Base-by-base conservation (phyloP, 2,797 vertebrate species). In the Coilia nasus region DNA sequence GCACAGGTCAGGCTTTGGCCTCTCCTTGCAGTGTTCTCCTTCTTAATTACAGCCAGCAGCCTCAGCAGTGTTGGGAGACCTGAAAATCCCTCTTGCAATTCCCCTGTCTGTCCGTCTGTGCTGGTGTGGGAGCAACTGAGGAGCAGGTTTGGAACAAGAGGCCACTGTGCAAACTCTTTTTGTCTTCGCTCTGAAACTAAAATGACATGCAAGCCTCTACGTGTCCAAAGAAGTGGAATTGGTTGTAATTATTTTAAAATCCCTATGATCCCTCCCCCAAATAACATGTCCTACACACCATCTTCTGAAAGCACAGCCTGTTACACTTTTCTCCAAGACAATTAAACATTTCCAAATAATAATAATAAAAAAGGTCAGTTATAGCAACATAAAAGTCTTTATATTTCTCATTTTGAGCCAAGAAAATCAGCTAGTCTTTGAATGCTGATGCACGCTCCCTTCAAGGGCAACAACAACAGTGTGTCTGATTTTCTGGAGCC, bases 1-100 rank as follows among this genome's bases (percentile, higher is more conserved):
- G 85, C 82, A 88, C 71, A 90, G 90, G 91, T 90, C 90, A 91
- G 86, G 90, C 81, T 78, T 9, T 44, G 71, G 71, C 35, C 71
- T 25, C 19, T 44, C 9, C 44, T 15, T 35, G 6, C 17, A 41
- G 41, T 44, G 17, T 44, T 44, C 35, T 41, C 71, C 19, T 35
- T 41, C 71, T 78, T 44, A 78, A 78, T 78, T 78, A 78, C 86
- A 86, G 47, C 41, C 83, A 21, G 54, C 86, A 86, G 87, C 86
- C 59, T 0, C 1, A 11, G 83, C 56, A 83, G 56, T 47, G 84
- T 41, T 89, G 71, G 3, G 17, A 75, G 14, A 35, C 28, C 60
- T 25, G n/a, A 64, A 64, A 25, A 64, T 41, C 31, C 28, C 31
- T 28, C 15, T 31, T 10, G 15, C 67, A 9, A 35, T 41, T 31